phyloP scores from a whole-genome alignment of 2,113 vertebrate species.

The Bubalus kerabau region DNA sequence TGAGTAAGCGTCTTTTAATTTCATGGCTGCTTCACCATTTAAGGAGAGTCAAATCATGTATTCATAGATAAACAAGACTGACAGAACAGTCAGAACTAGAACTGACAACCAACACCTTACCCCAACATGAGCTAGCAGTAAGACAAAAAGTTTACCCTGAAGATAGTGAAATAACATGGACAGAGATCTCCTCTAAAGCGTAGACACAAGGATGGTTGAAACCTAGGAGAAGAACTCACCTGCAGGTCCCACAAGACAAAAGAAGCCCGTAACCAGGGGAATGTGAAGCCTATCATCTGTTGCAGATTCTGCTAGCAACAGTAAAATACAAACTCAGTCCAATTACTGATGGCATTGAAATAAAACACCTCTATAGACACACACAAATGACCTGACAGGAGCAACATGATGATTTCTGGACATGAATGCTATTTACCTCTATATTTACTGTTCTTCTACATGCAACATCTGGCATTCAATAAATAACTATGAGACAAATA shows the following conservation, averaged over 20 bases:
- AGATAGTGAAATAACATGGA: not conserved
- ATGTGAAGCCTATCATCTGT: not conserved
- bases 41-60: not conserved
- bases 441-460: not conserved
- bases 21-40: not conserved
- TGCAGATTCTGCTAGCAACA: not conserved
- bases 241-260: not conserved
- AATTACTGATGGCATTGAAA: not conserved
- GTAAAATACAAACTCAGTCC: not conserved
- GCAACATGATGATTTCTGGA: not conserved
- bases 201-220: not conserved
- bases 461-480: not conserved
- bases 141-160: not conserved
- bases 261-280: not conserved
- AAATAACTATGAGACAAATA: not conserved
- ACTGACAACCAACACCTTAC: not conserved
- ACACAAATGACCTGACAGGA: not conserved
- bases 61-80: not conserved
- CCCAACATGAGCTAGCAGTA: not conserved
- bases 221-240: not conserved
- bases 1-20: too few relatives aligned
- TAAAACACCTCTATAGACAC: not conserved
- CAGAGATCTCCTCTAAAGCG: not conserved
- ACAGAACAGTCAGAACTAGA: not conserved
- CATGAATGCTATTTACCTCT: not conserved